Percentiles rank a stretch among this genome's conserved stretches.
These are phyloP conservation scores for Argyresthia albistria DNA, from an alignment of 2,888 invertebrate genomes.

Conservation along the genomic window DNA sequence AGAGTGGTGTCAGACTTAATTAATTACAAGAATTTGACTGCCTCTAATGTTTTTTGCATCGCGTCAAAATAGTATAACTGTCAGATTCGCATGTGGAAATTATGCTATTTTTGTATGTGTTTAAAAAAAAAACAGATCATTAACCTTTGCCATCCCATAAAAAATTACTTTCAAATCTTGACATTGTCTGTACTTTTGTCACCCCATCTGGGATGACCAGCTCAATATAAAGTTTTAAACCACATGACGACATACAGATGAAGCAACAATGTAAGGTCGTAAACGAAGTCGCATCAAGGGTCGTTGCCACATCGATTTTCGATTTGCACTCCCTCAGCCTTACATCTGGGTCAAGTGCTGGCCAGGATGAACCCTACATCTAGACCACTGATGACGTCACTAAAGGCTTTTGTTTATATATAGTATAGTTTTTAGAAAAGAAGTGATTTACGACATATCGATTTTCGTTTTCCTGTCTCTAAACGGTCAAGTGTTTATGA, in stretches of 20 bases:
- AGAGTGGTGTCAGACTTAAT: neutral
- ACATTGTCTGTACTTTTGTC: too few relatives aligned
- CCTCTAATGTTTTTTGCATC: too few relatives aligned
- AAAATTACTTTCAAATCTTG: too few relatives aligned
- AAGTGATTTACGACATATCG: slow-evolving; percentile 1
- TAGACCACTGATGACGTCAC: neutral
- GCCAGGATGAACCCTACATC: slow-evolving; percentile 9
- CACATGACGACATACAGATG: neutral
- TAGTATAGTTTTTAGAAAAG: neutral
- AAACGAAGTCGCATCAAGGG: slow-evolving; percentile 28
- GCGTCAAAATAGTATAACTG: too few relatives aligned
- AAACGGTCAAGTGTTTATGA: too few relatives aligned
- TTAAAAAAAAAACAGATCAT: too few relatives aligned
- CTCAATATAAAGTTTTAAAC: too few relatives aligned
- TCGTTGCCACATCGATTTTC: slow-evolving; percentile 63
- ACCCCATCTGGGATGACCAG: too few relatives aligned
- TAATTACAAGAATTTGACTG: too few relatives aligned
- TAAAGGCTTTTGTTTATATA: neutral
- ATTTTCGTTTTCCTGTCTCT: slow-evolving; percentile 7
- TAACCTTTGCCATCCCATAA: too few relatives aligned
- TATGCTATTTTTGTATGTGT: too few relatives aligned
- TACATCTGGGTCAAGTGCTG: slow-evolving; percentile 63
- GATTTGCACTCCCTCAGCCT: slow-evolving; percentile 50
- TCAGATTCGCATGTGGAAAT: too few relatives aligned
- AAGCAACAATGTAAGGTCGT: neutral